Conservation (phyloP, 2,888 invertebrate genomes). For the Lasioglossum pauxillum region DNA sequence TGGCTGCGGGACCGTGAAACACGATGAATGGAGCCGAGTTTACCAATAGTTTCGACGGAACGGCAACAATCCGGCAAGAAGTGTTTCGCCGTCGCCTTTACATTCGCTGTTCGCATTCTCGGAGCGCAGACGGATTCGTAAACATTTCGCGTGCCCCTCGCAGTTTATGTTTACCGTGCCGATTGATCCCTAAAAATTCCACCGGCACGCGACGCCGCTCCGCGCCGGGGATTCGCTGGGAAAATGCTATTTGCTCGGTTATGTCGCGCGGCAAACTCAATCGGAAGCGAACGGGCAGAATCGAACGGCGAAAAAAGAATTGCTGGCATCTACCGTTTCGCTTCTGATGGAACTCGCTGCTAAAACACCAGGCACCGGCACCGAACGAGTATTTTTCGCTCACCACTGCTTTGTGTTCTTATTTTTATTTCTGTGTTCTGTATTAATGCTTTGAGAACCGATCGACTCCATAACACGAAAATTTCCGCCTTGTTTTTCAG, state of each 20-base stretch:
- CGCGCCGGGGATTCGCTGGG: neutral
- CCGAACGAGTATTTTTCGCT: neutral
- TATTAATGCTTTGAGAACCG: too few relatives aligned
- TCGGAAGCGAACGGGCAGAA: neutral
- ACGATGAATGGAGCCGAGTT: constrained; percentile 31
- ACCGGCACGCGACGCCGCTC: neutral
- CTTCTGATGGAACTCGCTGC: neutral
- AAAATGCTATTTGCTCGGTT: neutral
- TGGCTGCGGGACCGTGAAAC: constrained; percentile 27
- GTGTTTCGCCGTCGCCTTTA: neutral
- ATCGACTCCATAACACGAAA: too few relatives aligned
- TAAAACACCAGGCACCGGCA: neutral
- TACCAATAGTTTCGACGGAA: constrained; percentile 15
- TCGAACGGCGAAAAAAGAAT: neutral
- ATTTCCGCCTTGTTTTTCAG: too few relatives aligned
- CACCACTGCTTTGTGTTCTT: too few relatives aligned
- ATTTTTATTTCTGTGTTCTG: too few relatives aligned
- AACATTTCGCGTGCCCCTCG: constrained; percentile 19
- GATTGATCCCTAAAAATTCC: neutral
- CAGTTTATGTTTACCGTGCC: neutral
- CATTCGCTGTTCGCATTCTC: neutral
- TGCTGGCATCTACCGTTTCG: neutral
- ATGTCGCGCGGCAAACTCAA: neutral
- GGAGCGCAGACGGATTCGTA: constrained; percentile 7
- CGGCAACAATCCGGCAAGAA: neutral